Evolutionary conservation across 2,888 invertebrate genomes (phyloP), one percentile per base, ranked within the genome.

Genomic region (Himalopsyche kuldschensis): DNA sequence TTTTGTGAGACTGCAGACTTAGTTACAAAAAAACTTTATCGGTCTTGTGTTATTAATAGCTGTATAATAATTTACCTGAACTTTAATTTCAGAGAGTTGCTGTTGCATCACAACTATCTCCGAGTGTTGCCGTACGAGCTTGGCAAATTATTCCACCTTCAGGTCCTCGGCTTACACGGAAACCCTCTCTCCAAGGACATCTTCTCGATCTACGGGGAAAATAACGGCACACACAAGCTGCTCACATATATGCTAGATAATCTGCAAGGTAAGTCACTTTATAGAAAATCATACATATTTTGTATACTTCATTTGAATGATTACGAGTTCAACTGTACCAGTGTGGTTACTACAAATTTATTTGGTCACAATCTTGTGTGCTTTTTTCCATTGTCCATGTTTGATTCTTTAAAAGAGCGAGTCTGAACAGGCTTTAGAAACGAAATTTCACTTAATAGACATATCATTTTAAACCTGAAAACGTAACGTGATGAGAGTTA

Each of bases 101-200:
- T 97, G 89, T 93, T 99, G 87, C 97, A 97, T 91, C 95, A 99
- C 92, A 99, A 99, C 92, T 96, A 95, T 91, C 94, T 99, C 88
- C 94, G 98, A 87, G 95, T 96, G 87, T 93, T 99, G 88, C 99
- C 99, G 3, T 98, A 97, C 91, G 99, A 99, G 92, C 93, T 99
- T 88, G 99, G 99, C 87, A 98, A 98, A 91, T 93, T 99, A 88
- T 99, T 99, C 92, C 97, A 99, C 91, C 94, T 99, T 87, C 97
- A 98, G 90, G 94, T 96, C 88, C 93, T 99, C 87, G 98, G 98
- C 89, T 93, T 97, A 87, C 95, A 96, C 89, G 98, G 98, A 31
- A 99, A 99, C 93, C 99, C 98, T 63, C 93, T 99, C 86, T 95
- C 96, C 89, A 97, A 97, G 90, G 98, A 99, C 89, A 95, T 98